These are phyloP conservation scores for Megalops cyprinoides DNA, from an alignment of 2,797 vertebrate genomes.

Conservation along the genomic window DNA sequence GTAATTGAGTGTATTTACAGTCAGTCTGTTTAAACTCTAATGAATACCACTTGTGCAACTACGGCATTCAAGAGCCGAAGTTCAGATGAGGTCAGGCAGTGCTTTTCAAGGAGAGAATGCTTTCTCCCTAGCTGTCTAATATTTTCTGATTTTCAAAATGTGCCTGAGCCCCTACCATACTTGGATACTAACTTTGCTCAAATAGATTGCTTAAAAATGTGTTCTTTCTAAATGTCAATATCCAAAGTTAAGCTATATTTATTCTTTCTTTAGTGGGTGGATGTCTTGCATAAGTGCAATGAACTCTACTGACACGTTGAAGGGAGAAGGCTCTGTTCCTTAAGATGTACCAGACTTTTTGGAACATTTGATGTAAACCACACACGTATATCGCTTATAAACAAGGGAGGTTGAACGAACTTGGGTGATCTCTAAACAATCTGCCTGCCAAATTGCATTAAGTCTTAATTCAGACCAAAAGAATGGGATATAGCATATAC, in stretches of 20 bases:
- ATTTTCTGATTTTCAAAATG: constrained; percentile 13
- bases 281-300: constrained; percentile 1
- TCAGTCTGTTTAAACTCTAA: constrained; percentile 9
- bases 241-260: constrained; percentile 6
- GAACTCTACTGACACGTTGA: neutral
- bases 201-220: neutral
- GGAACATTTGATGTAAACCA: constrained; percentile 17
- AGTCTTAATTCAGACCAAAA: constrained; percentile 63
- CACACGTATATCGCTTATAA: neutral
- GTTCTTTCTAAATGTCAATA: neutral
- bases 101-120: neutral
- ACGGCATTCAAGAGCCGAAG: constrained; percentile 5
- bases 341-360: constrained; percentile 14
- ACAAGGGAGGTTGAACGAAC: neutral
- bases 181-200: neutral
- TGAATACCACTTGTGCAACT: constrained; percentile 10
- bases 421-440: constrained; percentile 7
- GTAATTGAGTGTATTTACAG: constrained; percentile 11
- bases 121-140: neutral
- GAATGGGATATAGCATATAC: constrained; percentile 48
- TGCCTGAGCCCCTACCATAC: neutral
- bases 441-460: constrained; percentile 51
- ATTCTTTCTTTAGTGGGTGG: constrained; percentile 10
- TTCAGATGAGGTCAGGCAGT: constrained; percentile 28
- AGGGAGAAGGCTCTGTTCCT: constrained; percentile 27